These are phyloP conservation scores for Lumbricus terrestris DNA, from an alignment of 2,888 invertebrate species.

Conservation along the genomic window DNA sequence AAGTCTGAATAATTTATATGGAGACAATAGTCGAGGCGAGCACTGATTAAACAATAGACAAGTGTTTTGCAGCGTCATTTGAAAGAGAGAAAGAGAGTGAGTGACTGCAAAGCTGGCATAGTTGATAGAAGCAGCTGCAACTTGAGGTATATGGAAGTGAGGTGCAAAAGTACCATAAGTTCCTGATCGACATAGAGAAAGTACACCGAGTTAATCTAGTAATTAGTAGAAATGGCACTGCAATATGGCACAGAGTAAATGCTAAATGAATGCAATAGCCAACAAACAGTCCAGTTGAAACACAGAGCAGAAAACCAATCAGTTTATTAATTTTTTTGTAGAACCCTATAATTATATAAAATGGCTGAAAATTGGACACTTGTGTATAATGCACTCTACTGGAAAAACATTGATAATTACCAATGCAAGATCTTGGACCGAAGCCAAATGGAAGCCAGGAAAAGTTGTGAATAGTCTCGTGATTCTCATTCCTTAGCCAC, in stretches of 20 bases:
- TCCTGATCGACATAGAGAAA: too few relatives aligned
- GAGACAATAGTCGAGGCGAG: too few relatives aligned
- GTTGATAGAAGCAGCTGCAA: too few relatives aligned
- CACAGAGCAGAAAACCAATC: not conserved
- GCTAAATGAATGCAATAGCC: not conserved
- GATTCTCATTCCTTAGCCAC: slow-evolving; percentile 39
- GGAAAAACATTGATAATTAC: slow-evolving; percentile 23
- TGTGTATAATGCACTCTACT: not conserved
- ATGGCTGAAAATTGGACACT: not conserved
- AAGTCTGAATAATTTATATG: too few relatives aligned
- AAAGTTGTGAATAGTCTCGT: slow-evolving; percentile 34
- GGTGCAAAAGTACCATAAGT: too few relatives aligned
- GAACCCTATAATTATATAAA: not conserved
- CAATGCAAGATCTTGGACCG: slow-evolving; percentile 48
- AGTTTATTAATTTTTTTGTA: not conserved
- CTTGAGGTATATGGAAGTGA: too few relatives aligned
- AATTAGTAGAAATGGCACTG: too few relatives aligned
- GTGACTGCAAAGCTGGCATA: too few relatives aligned
- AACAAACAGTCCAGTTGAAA: not conserved
- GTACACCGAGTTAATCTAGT: too few relatives aligned
- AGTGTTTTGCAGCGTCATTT: too few relatives aligned
- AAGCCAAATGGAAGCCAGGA: slow-evolving; percentile 46
- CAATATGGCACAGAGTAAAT: not conserved
- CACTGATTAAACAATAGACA: too few relatives aligned
- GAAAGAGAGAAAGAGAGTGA: too few relatives aligned